Evolutionary conservation across 1,140 invertebrate genomes (phyloP), one percentile per base, ranked within the genome.

Genomic region (Habropoda laboriosa): DNA sequence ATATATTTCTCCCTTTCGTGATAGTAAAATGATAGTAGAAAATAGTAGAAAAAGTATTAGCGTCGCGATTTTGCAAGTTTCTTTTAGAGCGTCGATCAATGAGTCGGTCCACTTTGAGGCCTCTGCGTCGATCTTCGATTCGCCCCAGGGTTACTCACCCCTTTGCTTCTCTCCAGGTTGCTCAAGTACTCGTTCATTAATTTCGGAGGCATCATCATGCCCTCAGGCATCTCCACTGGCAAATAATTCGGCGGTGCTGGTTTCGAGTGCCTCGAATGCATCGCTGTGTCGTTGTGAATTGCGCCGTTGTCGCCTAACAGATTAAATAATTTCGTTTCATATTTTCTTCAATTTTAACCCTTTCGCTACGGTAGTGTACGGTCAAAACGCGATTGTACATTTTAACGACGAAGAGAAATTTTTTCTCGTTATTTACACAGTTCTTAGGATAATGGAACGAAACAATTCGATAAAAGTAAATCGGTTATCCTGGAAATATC

Each of bases 171-270:
- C 13, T 87, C 83, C 21, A 91, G 58, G 71, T 78, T 90, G 74
- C 74, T 89, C 35, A 92, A 57, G 70, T 91, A 92, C 32, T 88
- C 79, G 40, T 84, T 88, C 53, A 92, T 81, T 49, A 92, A 82
- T 89, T 92, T 91, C 35, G 92, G 87, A 12, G 91, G 80, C 51
- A 90, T 86, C 68, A 85, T 76, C 79, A 87, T 81, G 13, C 83
- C 78, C n/a, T 77, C 16, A 47, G 83, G 61, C 21, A 68, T 61
- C 58, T 79, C 61, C 3, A 58, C 27, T 21, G 83, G 80, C 24
- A 83, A 76, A 64, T 81, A 80, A 71, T 60, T 76, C 7, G 70
- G 38, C 0, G 82, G 27, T 47, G 79, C 32, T 1, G 35, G 55
- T 57, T 80, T 75, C 64, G 63, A 47, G 8, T 71, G 75, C 10